Base-by-base conservation (phyloP, 2,888 invertebrate genomes). In the Psylliodes chrysocephalus region DNA sequence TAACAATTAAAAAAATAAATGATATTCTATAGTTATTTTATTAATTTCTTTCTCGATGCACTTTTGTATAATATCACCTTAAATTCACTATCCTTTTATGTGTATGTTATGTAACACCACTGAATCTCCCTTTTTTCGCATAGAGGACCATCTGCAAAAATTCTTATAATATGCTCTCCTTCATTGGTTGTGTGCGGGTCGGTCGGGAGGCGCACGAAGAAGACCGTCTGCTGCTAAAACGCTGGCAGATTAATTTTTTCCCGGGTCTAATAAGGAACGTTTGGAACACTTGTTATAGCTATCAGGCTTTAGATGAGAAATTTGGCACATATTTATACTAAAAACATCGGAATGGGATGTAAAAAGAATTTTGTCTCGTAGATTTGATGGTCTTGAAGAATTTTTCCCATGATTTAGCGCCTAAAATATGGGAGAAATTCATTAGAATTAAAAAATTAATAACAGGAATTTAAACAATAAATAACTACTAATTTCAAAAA, bases 101-200 rank as follows among this genome's bases (percentile, higher is more conserved):
- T n/a, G n/a, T n/a, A n/a, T n/a, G n/a, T 49, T 49, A 22, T 12
- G 47, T 10, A 3, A 25, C 49, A 49, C 49, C 49, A 49, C 49
- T 49, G 49, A 28, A 6, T 12, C 38, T 47, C 57, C 59, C 54
- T 60, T 70, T n/a, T 54, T 53, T 68, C 70, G 65, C 64, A 70
- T 67, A 68, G 49, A 49, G 59, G 69, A 68, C 65, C 70, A 69
- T 71, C 66, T 70, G 68, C 61, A 69, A 52, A 72, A 70, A 69
- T 65, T 65, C 63, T 66, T 68, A 52, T 63, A 63, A 68, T 65
- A 63, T 63, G 38, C 57, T 57, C 47, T 47, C 47, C 51, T 42
- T 49, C 49, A 25, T 49, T 49, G 42, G 42, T 18, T 42, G n/a
- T 2, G 5, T 42, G n/a, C 1, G 5, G 42, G 18, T 49, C 47